These are phyloP conservation scores for Leptopilina boulardi DNA, from an alignment of 1,140 invertebrate genomes.

Conservation along the genomic window DNA sequence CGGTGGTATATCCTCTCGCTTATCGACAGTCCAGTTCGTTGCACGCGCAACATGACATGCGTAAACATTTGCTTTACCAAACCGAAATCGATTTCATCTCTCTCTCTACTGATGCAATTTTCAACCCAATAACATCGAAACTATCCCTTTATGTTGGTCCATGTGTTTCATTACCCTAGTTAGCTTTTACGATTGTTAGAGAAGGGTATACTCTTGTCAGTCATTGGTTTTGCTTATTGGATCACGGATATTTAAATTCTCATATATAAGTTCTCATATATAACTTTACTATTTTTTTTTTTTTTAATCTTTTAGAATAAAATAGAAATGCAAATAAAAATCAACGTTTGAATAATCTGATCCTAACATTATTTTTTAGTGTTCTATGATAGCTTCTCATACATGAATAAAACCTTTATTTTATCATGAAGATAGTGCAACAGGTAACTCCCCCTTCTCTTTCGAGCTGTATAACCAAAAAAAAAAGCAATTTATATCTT, in stretches of 20 bases:
- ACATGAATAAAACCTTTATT: conserved; percentile 15
- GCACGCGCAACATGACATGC: conserved; percentile 23
- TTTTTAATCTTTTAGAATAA: too few relatives aligned
- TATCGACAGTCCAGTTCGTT: conserved; percentile 26
- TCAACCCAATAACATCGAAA: conserved; percentile 1
- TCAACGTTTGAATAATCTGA: not conserved
- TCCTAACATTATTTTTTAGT: conserved; percentile 1
- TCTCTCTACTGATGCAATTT: conserved; percentile 11
- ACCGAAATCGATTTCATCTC: conserved; percentile 12
- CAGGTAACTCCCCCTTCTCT: not conserved
- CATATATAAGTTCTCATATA: too few relatives aligned
- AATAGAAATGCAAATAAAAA: not conserved
- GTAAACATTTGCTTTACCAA: conserved; percentile 14
- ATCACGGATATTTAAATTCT: too few relatives aligned
- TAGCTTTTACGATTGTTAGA: not conserved
- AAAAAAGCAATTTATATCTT: too few relatives aligned
- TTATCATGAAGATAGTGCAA: conserved; percentile 17
- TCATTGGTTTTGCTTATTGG: too few relatives aligned
- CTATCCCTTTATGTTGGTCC: not conserved
- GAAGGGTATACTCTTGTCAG: too few relatives aligned
- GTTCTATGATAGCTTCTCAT: not conserved
- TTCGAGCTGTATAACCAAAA: too few relatives aligned
- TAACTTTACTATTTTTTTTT: too few relatives aligned
- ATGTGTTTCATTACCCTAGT: not conserved
- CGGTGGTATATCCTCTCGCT: conserved; percentile 33